phyloP scores from a whole-genome alignment of 1,140 invertebrate species.

The Heliothis virescens region DNA sequence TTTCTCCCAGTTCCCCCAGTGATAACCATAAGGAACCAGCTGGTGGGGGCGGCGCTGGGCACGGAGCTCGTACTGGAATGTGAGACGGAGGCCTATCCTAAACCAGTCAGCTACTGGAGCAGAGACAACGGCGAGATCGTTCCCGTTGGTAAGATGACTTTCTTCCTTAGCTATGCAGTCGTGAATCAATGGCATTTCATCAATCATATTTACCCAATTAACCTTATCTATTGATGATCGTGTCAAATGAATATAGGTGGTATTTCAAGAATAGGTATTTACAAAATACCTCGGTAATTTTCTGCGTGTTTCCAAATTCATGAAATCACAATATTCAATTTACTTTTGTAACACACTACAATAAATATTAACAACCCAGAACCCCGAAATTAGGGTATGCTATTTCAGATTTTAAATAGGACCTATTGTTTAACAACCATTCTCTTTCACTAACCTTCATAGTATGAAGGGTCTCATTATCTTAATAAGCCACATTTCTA shows the following conservation, averaged over 20 bases:
- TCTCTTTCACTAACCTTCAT: neutral
- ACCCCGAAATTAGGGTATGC: too few relatives aligned
- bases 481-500: slow-evolving; percentile 25
- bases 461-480: slow-evolving; percentile 17
- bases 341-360: too few relatives aligned
- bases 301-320: too few relatives aligned
- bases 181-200: too few relatives aligned
- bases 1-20: slow-evolving; percentile 91
- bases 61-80: slow-evolving; percentile 93
- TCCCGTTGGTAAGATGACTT: slow-evolving; percentile 88
- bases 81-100: slow-evolving; percentile 94
- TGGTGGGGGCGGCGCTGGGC: slow-evolving; percentile 91
- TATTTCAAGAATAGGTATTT: too few relatives aligned
- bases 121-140: slow-evolving; percentile 92
- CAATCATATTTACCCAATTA: too few relatives aligned
- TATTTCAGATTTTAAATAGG: neutral
- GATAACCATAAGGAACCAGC: slow-evolving; percentile 93
- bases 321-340: too few relatives aligned
- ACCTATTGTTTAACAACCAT: neutral
- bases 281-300: too few relatives aligned
- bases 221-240: too few relatives aligned
- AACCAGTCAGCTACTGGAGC: slow-evolving; percentile 95
- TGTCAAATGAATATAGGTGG: too few relatives aligned
- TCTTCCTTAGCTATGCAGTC: neutral
- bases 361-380: too few relatives aligned